Evolutionary conservation across 2,888 invertebrate species (phyloP), one percentile per base, ranked within the genome.

Genomic region (Mechanitis messenoides): DNA sequence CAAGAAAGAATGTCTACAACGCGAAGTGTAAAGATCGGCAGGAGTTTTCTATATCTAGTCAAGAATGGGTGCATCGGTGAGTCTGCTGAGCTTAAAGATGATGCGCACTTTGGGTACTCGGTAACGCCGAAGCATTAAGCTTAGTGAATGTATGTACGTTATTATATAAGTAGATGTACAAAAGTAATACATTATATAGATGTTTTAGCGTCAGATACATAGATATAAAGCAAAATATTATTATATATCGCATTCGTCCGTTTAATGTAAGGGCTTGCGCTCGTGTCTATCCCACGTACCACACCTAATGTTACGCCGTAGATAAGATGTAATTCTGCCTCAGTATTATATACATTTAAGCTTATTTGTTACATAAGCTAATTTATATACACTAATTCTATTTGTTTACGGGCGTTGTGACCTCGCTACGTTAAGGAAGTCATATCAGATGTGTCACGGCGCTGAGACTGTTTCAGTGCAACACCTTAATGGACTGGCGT

Each of bases 231-330:
- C 88, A 88, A 90, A 85, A 87, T 87, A 87, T 86, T 75, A 88
- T 89, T 89, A 88, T 89, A 89, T 89, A 89, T 88, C 86, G 90
- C 89, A 90, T 90, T 88, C 90, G 90, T 90, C 90, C 90, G 90
- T 87, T 85, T 87, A 85, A 85, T 83, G 81, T 89, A 89, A 89
- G 90, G 87, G 89, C 89, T 89, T 89, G 85, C 83, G 89, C 90
- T 89, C 90, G 83, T 88, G 87, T 89, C 87, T 89, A 87, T 85
- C 85, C 87, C 87, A 85, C 83, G 87, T 87, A 88, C 85, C 87
- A 87, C 85, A 83, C 84, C 84, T 85, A 88, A 87, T 87, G 84
- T 87, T 87, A 88, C 84, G 86, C 86, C 83, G 89, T 89, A 90
- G 88, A 84, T 90, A 89, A 90, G 88, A 85, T 89, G 89, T 89